phyloP scores from a whole-genome alignment of 2,888 invertebrate genomes.

The Mamestra brassicae region DNA sequence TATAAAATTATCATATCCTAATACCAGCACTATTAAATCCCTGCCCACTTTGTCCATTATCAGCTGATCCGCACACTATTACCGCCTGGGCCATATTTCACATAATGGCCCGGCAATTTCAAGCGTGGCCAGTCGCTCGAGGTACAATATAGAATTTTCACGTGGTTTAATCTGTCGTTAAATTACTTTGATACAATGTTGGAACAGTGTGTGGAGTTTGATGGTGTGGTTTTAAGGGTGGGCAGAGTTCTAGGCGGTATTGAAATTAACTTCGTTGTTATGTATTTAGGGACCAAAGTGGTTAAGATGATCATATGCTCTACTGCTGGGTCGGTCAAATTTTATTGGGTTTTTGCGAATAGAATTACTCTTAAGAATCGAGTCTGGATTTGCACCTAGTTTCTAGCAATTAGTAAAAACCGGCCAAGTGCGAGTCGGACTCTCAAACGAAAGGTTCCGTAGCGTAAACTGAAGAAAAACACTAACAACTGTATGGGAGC shows the following conservation, averaged over 20 bases:
- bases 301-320: no score
- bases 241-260: background rate
- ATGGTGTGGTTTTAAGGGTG: background rate
- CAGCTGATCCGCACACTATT: slow-evolving; percentile 29
- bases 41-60: slow-evolving; percentile 21
- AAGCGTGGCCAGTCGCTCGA: slow-evolving; percentile 42
- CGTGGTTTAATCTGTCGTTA: slow-evolving; percentile 13
- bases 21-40: slow-evolving; percentile 21
- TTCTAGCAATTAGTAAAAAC: no score
- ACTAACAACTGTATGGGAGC: no score
- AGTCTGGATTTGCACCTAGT: no score
- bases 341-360: no score
- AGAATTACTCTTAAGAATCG: no score
- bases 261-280: no score
- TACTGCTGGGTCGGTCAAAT: no score
- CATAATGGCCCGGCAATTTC: slow-evolving; percentile 62
- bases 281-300: no score
- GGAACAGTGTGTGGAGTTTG: slow-evolving; percentile 8
- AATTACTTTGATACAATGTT: slow-evolving; percentile 33
- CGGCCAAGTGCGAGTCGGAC: no score
- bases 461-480: no score
- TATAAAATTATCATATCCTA: slow-evolving; percentile 36
- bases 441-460: no score
- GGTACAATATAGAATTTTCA: slow-evolving; percentile 44
- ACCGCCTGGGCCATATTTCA: slow-evolving; percentile 32